A percentile compares a stretch with the other conserved stretches of the same genome.
phyloP scores from a whole-genome alignment of 1,140 invertebrate species.

The Amphibalanus amphitrite region DNA sequence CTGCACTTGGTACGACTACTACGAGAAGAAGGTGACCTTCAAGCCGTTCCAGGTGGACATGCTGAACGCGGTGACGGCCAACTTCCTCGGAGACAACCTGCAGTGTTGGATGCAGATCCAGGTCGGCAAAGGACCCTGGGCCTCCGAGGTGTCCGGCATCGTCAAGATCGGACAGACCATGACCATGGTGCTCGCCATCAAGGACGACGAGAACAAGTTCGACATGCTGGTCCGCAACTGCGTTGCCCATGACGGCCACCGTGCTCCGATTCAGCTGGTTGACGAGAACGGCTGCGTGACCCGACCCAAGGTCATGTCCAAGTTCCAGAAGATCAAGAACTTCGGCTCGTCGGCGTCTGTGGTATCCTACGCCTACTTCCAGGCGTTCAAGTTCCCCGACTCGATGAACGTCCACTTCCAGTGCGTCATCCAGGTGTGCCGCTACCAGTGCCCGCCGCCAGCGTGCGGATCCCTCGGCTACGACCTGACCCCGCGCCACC shows the following conservation, averaged over 20 bases:
- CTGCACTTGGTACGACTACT: conserved; percentile 89
- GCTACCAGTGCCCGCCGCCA: conserved; percentile 79
- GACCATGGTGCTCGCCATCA: conserved; percentile 89
- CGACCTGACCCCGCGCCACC: neutral
- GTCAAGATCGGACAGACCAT: conserved; percentile 90
- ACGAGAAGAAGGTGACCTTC: conserved; percentile 85
- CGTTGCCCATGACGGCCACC: conserved; percentile 81
- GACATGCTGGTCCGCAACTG: conserved; percentile 88
- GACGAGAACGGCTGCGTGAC: conserved; percentile 83
- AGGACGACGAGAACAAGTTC: conserved; percentile 88
- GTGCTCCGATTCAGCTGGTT: conserved; percentile 69
- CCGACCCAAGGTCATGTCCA: conserved; percentile 75
- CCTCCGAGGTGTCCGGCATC: conserved; percentile 81
- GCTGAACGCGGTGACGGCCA: conserved; percentile 79
- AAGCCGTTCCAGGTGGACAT: conserved; percentile 78
- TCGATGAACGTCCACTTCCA: conserved; percentile 96
- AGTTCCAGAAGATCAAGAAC: conserved; percentile 91
- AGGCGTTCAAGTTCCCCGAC: conserved; percentile 87
- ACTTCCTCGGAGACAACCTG: conserved; percentile 84
- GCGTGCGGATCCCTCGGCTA: conserved; percentile 43
- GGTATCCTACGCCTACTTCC: conserved; percentile 83
- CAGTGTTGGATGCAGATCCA: conserved; percentile 96
- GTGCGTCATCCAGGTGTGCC: conserved; percentile 85
- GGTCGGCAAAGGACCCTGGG: conserved; percentile 77
- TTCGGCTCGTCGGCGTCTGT: conserved; percentile 84